These are phyloP conservation scores for Phyllostomus discolor DNA, from an alignment of 2,113 vertebrate genomes.

Conservation along the genomic window DNA sequence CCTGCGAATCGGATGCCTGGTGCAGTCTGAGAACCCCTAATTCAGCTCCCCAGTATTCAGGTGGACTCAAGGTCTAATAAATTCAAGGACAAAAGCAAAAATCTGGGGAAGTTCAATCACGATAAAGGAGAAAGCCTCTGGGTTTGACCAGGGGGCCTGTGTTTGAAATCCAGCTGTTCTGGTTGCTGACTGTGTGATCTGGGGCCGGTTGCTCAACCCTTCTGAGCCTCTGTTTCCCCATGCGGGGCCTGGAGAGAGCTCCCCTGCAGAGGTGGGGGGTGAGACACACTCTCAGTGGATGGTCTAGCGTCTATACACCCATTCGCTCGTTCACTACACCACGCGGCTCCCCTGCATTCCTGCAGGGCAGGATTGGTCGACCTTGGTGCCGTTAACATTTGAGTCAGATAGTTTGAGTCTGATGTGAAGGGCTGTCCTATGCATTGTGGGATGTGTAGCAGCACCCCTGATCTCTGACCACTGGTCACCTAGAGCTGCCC, in stretches of 20 bases:
- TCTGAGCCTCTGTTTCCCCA: not conserved
- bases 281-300: not conserved
- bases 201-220: not conserved
- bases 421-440: not conserved
- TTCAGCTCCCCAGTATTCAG: not conserved
- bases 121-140: not conserved
- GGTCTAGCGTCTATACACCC: too few relatives aligned
- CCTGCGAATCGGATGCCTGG: not conserved
- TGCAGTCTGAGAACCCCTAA: not conserved
- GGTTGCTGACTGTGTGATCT: not conserved
- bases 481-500: not conserved
- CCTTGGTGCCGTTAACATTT: not conserved
- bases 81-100: not conserved
- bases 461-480: not conserved
- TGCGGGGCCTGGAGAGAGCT: not conserved
- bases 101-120: not conserved
- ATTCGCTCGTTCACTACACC: not conserved
- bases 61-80: not conserved
- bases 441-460: not conserved
- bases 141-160: not conserved
- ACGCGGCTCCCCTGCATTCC: not conserved
- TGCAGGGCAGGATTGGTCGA: not conserved
- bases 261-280: rapidly evolving
- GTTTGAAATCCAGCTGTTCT: not conserved
- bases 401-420: not conserved